Base-by-base conservation (phyloP, 2,888 invertebrate genomes). In the Dicyrtomina minuta region DNA sequence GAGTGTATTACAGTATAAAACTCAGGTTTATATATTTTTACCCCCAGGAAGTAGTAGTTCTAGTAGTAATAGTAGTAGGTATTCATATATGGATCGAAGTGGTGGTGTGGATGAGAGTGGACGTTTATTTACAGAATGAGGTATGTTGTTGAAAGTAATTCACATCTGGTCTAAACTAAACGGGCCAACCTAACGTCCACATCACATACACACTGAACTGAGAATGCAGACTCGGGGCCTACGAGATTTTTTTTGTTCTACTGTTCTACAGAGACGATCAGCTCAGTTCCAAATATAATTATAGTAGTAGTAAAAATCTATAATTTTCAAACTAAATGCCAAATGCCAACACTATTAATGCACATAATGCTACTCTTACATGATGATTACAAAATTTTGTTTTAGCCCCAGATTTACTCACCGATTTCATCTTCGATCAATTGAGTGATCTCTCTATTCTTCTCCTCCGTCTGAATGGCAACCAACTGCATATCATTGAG, bases 401-500 rank as follows among this genome's bases (percentile, higher is more conserved):
- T 53, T 53, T 6, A 13, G 22, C 22, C 49, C n/a, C 49, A 6
- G 17, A n/a, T 24, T 22, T 24, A 27, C 56, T 56, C 24, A 56
- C 56, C 33, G 27, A 15, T 33, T 24, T 8, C 26, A 20, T 24
- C 24, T 12, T 17, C 17, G 17, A 66, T 56, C 1, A 44, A 1
- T 26, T 44, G 1, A 10, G 26, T 15, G 33, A 66, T 33, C 17
- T 56, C 56, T 10, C 17, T 17, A 43, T 46, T 46, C 17, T 67
- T 59, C 15, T 59, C 60, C 20, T 15, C 22, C 13, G 58, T 20
- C 15, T 56, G 4, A 15, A 60, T 49, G 2, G 67, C 27, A 8
- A 60, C 67, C 22, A 67, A 27, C 51, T 51, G 39, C 59, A 59
- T 67, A 1, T 53, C 33, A 15, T 10, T n/a, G n/a, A 17, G 13